A percentile compares a stretch with the other conserved stretches of the same genome.
Conservation (phyloP, 2,113 vertebrate genomes). For the Empidonax alnorum region DNA sequence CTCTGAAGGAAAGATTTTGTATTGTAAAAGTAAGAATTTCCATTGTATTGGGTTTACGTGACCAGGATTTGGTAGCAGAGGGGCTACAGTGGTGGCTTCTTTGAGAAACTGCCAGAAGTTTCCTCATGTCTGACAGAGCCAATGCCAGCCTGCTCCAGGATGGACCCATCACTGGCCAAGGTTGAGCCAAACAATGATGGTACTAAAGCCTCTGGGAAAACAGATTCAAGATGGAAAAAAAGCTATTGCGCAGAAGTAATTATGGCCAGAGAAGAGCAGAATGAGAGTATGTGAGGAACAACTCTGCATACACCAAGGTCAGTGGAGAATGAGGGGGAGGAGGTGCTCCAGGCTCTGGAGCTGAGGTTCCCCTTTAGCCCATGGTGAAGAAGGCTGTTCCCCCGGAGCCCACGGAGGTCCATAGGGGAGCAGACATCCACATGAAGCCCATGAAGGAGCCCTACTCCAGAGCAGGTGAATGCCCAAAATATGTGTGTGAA, state of each 20-base stretch:
- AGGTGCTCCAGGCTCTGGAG: not conserved
- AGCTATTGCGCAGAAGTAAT: accelerated
- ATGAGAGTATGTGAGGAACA: not conserved
- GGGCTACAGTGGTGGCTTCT: not conserved
- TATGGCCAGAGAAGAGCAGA: not conserved
- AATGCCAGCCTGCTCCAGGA: not conserved
- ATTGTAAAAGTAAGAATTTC: not conserved
- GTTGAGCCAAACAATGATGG: not conserved
- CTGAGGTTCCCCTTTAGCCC: not conserved
- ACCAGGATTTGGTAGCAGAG: not conserved
- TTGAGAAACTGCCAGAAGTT: not conserved
- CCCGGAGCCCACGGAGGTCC: not conserved
- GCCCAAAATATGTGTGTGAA: not conserved
- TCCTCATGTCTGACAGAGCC: not conserved
- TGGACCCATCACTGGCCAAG: not conserved
- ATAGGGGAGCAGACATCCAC: not conserved
- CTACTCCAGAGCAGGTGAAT: not conserved
- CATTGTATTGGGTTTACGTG: not conserved
- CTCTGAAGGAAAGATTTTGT: not conserved
- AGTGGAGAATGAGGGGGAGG: too few relatives aligned
- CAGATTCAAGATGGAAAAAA: not conserved
- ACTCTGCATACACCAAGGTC: not conserved
- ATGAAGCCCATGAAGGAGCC: not conserved
- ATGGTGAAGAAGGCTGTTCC: not conserved
- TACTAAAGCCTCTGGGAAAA: not conserved